Conservation (phyloP, 2,113 vertebrate genomes). For the Nettapus auritus region DNA sequence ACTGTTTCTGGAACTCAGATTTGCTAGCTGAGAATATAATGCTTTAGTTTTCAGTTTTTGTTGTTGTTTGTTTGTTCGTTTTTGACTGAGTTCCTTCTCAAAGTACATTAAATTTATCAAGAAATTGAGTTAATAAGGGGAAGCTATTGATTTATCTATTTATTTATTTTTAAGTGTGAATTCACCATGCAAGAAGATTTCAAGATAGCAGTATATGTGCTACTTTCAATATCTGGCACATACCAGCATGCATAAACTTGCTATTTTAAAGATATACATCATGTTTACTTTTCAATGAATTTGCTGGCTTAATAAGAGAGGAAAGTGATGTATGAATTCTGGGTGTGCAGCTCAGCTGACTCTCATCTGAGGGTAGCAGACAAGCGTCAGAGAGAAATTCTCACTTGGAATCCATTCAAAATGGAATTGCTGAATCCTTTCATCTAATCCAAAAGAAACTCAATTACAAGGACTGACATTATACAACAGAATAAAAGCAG, state of each 20-base stretch:
- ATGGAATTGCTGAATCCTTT: neutral
- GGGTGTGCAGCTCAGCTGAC: neutral
- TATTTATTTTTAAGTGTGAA: neutral
- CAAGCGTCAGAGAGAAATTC: neutral
- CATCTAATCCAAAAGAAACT: neutral
- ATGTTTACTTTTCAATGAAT: neutral
- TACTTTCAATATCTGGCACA: neutral
- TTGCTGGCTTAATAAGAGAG: neutral
- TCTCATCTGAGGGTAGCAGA: neutral
- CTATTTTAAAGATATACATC: neutral
- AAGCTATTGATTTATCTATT: neutral
- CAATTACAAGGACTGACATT: constrained; percentile 28
- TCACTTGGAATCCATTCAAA: constrained; percentile 5
- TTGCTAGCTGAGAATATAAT: neutral
- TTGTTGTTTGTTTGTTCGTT: too few relatives aligned
- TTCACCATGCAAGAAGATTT: neutral
- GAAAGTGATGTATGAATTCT: neutral
- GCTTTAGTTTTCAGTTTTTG: neutral
- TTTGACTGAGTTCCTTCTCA: neutral
- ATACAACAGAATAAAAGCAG: constrained; percentile 22
- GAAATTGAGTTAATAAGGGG: neutral
- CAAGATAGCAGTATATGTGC: neutral
- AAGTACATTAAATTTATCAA: neutral
- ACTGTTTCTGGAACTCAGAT: neutral
- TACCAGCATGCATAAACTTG: neutral